These are phyloP conservation scores for Cossypha niveicapilla DNA, from an alignment of 2,797 vertebrate genomes.

Conservation along the genomic window DNA sequence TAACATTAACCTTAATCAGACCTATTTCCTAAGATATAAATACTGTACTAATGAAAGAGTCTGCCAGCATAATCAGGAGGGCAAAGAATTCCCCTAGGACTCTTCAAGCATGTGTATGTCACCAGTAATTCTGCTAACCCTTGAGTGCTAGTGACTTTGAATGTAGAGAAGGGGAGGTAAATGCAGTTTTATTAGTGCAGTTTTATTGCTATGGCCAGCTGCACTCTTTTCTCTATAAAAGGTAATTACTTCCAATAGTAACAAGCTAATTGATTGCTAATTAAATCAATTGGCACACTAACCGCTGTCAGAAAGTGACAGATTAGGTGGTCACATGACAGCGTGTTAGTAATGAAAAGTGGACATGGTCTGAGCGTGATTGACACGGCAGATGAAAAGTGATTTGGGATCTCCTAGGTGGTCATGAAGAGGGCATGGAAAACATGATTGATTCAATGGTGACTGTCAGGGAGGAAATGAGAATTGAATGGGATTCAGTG, in stretches of 20 bases:
- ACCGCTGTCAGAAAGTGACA: constrained; percentile 91
- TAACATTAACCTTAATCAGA: constrained; percentile 47
- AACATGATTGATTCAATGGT: constrained; percentile 87
- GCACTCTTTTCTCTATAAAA: constrained; percentile 95
- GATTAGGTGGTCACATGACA: constrained; percentile 86
- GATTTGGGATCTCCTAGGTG: constrained; percentile 80
- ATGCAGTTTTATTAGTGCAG: constrained; percentile 88
- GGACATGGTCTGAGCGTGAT: constrained; percentile 82
- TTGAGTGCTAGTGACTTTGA: constrained; percentile 72
- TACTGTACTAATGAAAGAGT: constrained; percentile 72
- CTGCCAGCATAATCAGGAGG: constrained; percentile 84
- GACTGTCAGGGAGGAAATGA: constrained; percentile 87
- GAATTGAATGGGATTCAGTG: constrained; percentile 87
- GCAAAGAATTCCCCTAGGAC: constrained; percentile 80
- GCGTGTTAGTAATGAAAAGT: constrained; percentile 79
- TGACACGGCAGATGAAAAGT: constrained; percentile 80
- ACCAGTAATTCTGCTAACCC: constrained; percentile 87
- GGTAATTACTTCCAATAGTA: constrained; percentile 99
- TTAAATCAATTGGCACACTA: constrained; percentile 97
- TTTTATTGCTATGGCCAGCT: constrained; percentile 97
- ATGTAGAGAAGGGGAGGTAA: constrained; percentile 74
- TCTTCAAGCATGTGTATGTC: constrained; percentile 76
- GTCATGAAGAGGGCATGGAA: constrained; percentile 80
- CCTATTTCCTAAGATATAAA: constrained; percentile 51
- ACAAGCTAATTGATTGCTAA: constrained; percentile 99